Evolutionary conservation across 2,888 invertebrate genomes (phyloP).

Genomic region (Acanthococcus lagerstroemiae): DNA sequence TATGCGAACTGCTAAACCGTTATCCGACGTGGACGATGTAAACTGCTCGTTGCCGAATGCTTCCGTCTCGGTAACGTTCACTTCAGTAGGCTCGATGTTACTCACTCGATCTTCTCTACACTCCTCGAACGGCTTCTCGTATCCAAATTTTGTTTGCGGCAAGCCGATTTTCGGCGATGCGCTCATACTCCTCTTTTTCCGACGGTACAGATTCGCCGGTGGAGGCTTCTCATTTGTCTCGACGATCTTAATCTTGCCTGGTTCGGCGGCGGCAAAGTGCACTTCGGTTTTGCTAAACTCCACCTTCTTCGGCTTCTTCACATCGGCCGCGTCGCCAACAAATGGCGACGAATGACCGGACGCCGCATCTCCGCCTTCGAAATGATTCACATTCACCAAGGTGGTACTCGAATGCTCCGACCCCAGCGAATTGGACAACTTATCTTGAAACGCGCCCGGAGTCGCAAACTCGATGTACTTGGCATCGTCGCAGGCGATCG

Average conservation of each 20-base stretch:
- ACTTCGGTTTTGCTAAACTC: slow-evolving; percentile 82
- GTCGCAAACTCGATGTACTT: slow-evolving; percentile 1
- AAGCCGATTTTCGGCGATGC: slow-evolving; percentile 3
- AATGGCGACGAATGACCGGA: not conserved
- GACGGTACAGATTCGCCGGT: slow-evolving; percentile 52
- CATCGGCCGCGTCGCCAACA: slow-evolving; percentile 3
- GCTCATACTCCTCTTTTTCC: slow-evolving; percentile 28
- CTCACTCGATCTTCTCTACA: not conserved
- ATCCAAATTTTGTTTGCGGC: not conserved
- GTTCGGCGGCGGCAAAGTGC: slow-evolving; percentile 75
- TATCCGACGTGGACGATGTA: slow-evolving; percentile 33
- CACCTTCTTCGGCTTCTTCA: slow-evolving; percentile 51
- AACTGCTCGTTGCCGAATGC: no score
- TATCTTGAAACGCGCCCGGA: not conserved
- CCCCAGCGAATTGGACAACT: not conserved
- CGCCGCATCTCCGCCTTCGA: not conserved
- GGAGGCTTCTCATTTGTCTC: slow-evolving; percentile 81
- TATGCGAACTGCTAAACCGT: slow-evolving; percentile 36
- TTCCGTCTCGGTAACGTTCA: not conserved
- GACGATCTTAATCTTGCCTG: slow-evolving; percentile 75
- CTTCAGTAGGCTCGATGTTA: not conserved
- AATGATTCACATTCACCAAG: slow-evolving; percentile 1
- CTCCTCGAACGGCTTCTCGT: no score
- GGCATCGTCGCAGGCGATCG: slow-evolving; percentile 18
- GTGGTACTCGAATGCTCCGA: not conserved